Evolutionary conservation across 2,113 vertebrate genomes (phyloP).

Genomic region (Oryzias javanicus): DNA sequence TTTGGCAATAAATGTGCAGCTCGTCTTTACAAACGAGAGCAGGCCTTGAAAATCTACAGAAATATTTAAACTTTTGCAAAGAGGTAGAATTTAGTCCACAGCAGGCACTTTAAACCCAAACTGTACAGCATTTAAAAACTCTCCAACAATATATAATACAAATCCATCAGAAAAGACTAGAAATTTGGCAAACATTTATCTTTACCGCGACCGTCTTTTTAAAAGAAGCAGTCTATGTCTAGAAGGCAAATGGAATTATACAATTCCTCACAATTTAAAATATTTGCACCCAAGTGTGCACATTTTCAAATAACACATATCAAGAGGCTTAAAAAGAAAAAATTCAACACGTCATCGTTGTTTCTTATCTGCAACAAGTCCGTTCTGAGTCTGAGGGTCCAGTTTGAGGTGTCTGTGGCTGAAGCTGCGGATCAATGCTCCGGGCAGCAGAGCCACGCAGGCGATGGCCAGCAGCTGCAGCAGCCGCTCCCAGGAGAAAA

Average conservation of each 20-base stretch:
- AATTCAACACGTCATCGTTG: slow-evolving; percentile 67
- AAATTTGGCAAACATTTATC: slow-evolving; percentile 10
- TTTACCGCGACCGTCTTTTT: neutral
- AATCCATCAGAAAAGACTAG: slow-evolving; percentile 2
- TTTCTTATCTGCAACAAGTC: slow-evolving; percentile 72
- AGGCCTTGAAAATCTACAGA: neutral
- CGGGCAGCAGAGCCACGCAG: slow-evolving; percentile 85
- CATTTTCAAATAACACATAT: slow-evolving; percentile 10
- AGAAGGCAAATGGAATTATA: neutral
- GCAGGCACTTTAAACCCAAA: slow-evolving; percentile 54
- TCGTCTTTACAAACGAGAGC: neutral
- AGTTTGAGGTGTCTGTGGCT: slow-evolving; percentile 78
- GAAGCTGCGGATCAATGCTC: slow-evolving; percentile 85
- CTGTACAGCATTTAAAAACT: slow-evolving; percentile 5
- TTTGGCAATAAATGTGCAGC: neutral
- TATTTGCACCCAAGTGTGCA: neutral
- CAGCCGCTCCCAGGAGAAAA: slow-evolving; percentile 88
- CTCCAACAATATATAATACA: slow-evolving; percentile 1
- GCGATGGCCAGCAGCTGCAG: slow-evolving; percentile 90
- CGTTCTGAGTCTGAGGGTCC: slow-evolving; percentile 50
- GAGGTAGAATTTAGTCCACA: slow-evolving; percentile 57
- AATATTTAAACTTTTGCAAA: slow-evolving; percentile 6
- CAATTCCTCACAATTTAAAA: slow-evolving; percentile 1
- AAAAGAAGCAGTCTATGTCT: neutral
- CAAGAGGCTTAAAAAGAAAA: neutral